These are phyloP conservation scores for Scaptomyza polygonia DNA, from an alignment of 2,888 invertebrate genomes.

Conservation along the genomic window DNA sequence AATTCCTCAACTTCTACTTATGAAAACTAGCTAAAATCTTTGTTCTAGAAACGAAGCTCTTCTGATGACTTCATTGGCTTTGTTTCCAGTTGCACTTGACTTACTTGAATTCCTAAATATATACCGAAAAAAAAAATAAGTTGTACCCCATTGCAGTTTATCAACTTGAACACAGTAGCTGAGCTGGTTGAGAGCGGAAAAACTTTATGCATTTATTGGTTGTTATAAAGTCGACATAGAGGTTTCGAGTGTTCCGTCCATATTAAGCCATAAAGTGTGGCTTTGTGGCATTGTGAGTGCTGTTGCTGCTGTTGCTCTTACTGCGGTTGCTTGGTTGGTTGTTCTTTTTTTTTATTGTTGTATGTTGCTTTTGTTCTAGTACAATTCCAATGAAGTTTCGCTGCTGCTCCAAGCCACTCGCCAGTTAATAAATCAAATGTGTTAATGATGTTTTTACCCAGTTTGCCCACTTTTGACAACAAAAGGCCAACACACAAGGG, in stretches of 20 bases:
- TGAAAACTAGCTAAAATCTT: neutral
- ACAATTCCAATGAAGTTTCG: conserved; percentile 62
- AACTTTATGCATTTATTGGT: conserved; percentile 83
- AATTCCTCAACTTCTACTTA: no score
- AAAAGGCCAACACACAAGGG: conserved; percentile 57
- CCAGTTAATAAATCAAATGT: conserved; percentile 85
- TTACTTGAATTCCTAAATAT: neutral
- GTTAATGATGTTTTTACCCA: conserved; percentile 85
- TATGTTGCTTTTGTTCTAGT: conserved; percentile 52
- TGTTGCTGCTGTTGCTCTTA: conserved; percentile 20
- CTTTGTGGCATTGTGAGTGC: conserved; percentile 58
- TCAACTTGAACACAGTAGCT: conserved; percentile 69
- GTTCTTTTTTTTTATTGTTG: no score
- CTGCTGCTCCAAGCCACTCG: conserved; percentile 66
- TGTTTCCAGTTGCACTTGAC: neutral
- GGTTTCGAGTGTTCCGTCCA: conserved; percentile 31
- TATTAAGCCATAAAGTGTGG: conserved; percentile 76
- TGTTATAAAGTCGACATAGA: conserved; percentile 68
- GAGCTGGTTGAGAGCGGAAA: conserved; percentile 63
- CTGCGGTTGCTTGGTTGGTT: neutral
- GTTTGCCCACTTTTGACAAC: conserved; percentile 77
- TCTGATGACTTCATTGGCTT: conserved; percentile 2
- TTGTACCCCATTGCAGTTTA: neutral
- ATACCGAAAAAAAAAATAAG: neutral
- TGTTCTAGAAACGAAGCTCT: neutral